Conservation (phyloP, 2,113 vertebrate genomes). For the Cochlearius cochlearius region DNA sequence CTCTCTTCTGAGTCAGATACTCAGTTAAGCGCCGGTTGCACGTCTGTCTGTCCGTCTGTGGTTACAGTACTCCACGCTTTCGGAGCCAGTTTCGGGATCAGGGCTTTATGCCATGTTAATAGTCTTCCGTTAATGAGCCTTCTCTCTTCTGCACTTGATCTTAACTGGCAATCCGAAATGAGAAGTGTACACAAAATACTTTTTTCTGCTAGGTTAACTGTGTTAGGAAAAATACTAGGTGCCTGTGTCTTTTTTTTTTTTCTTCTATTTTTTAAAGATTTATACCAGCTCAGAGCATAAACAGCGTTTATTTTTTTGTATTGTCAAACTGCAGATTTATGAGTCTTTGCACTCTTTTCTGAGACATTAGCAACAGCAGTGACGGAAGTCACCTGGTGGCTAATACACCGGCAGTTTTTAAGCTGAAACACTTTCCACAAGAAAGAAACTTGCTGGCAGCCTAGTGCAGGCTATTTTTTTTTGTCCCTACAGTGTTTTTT, state of each 20-base stretch:
- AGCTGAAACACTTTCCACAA: not conserved
- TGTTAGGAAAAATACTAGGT: not conserved
- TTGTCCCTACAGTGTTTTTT: not conserved
- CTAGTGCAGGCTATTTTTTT: not conserved
- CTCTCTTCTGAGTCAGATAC: rapidly evolving
- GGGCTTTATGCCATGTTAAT: not conserved
- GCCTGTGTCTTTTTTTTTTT: not conserved
- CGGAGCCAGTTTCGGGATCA: not conserved
- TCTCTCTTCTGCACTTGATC: not conserved
- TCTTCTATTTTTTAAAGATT: not conserved
- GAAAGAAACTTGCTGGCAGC: not conserved
- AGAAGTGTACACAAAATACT: not conserved
- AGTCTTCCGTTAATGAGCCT: not conserved
- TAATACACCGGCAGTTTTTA: not conserved
- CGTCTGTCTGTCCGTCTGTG: not conserved
- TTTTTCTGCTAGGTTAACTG: not conserved
- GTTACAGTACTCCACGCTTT: not conserved
- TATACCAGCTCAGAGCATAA: not conserved
- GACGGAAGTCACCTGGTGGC: not conserved
- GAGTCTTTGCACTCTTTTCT: not conserved
- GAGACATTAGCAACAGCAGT: not conserved
- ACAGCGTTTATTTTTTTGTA: rapidly evolving
- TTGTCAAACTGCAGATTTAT: not conserved
- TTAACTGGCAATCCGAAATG: not conserved
- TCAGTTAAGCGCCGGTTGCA: rapidly evolving